Evolutionary conservation across 2,888 invertebrate species (phyloP).

Genomic region (Lapara coniferarum): DNA sequence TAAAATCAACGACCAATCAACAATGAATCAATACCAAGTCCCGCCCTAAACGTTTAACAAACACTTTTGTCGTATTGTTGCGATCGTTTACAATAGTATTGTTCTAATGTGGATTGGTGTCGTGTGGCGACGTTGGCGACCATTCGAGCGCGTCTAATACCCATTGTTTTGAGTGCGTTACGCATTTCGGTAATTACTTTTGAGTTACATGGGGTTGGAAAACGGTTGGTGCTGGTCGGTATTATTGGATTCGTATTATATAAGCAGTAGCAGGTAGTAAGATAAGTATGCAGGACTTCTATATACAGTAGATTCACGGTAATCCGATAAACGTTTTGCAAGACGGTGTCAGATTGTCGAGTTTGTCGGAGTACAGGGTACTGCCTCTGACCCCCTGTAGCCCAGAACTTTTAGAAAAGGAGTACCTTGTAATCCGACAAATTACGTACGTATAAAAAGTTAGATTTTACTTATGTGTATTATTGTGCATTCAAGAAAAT

Average conservation of each 20-base stretch:
- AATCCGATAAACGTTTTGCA: too few relatives aligned
- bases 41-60: constrained; percentile 1
- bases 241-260: neutral
- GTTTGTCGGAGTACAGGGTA: too few relatives aligned
- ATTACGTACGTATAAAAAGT: too few relatives aligned
- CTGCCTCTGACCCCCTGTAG: too few relatives aligned
- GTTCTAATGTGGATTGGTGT: constrained; percentile 6
- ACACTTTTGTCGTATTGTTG: constrained; percentile 7
- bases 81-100: neutral
- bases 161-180: constrained; percentile 6
- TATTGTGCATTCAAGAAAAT: too few relatives aligned
- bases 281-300: too few relatives aligned
- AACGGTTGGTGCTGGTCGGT: neutral
- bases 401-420: too few relatives aligned
- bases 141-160: neutral
- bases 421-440: too few relatives aligned
- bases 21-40: neutral
- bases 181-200: constrained; percentile 3
- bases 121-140: neutral
- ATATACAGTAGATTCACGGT: too few relatives aligned
- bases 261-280: too few relatives aligned
- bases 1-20: neutral
- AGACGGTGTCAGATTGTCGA: too few relatives aligned
- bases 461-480: too few relatives aligned
- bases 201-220: constrained; percentile 3